Evolutionary conservation across 2,888 invertebrate genomes (phyloP).

Genomic region (Meteorus cinctellus): DNA sequence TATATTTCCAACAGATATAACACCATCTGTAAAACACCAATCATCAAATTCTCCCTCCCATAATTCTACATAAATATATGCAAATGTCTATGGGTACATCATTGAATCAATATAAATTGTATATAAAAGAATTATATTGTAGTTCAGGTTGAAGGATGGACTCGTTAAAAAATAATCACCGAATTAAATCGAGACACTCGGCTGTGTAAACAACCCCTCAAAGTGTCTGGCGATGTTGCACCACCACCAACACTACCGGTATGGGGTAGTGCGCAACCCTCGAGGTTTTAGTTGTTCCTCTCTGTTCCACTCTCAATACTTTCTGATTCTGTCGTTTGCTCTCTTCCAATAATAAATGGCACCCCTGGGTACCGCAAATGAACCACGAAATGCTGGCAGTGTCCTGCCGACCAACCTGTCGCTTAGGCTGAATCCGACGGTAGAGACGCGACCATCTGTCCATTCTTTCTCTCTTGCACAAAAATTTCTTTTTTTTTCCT

Average conservation of each 20-base stretch:
- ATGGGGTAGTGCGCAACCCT: constrained; percentile 46
- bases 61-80: neutral
- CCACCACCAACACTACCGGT: constrained; percentile 38
- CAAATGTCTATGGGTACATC: neutral
- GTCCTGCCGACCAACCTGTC: constrained; percentile 71
- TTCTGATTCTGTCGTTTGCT: constrained; percentile 23
- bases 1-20: too few species aligned
- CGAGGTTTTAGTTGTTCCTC: constrained; percentile 26
- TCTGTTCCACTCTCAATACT: neutral
- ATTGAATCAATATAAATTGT: neutral
- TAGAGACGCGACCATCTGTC: constrained; percentile 66
- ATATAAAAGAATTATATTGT: constrained; percentile 28
- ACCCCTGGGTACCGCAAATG: constrained; percentile 74
- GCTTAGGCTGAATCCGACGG: constrained; percentile 59
- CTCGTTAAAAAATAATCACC: constrained; percentile 73
- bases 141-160: constrained; percentile 47
- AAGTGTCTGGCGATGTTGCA: constrained; percentile 43
- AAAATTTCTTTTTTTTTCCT: constrained; percentile 25
- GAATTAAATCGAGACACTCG: constrained; percentile 71
- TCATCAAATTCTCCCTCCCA: too few species aligned
- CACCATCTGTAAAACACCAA: neutral
- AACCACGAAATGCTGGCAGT: constrained; percentile 73
- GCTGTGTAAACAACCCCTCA: constrained; percentile 70
- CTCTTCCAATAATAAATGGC: constrained; percentile 69
- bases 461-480: constrained; percentile 49